Conservation (phyloP, 2,113 vertebrate genomes). For the Philantomba maxwellii region DNA sequence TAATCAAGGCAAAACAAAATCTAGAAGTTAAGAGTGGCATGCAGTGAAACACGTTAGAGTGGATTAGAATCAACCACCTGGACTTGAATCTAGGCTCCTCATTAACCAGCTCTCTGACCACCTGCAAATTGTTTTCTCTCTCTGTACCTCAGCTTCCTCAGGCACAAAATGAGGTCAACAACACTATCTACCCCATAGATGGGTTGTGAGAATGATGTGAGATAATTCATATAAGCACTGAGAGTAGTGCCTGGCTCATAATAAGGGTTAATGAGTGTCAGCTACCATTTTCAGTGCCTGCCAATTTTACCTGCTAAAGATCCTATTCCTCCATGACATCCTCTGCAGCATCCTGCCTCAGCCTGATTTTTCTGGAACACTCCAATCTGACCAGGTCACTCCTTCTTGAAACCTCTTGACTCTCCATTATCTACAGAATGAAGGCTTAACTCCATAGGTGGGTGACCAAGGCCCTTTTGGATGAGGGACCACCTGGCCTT, state of each 20-base stretch:
- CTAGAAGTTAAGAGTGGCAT: not conserved
- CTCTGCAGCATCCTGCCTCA: not conserved
- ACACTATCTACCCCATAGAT: not conserved
- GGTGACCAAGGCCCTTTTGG: not conserved
- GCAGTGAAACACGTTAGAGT: not conserved
- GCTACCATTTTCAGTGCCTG: not conserved
- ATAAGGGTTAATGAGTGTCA: not conserved
- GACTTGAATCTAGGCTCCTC: not conserved
- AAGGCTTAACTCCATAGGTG: not conserved
- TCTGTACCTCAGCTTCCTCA: conserved; percentile 19
- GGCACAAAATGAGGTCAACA: not conserved
- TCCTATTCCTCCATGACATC: not conserved
- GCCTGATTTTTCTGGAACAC: not conserved
- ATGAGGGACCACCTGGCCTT: not conserved
- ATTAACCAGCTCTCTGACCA: not conserved
- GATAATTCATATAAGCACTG: not conserved
- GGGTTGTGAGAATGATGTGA: not conserved
- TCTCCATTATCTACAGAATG: not conserved
- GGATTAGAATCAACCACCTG: not conserved
- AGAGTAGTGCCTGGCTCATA: not conserved
- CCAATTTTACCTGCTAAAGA: not conserved
- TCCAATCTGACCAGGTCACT: not conserved
- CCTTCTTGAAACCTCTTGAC: not conserved
- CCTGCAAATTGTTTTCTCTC: not conserved
- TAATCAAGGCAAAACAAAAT: conserved; percentile 21